Conservation (phyloP, 1,140 invertebrate genomes). For the Drosophila sturtevanti region DNA sequence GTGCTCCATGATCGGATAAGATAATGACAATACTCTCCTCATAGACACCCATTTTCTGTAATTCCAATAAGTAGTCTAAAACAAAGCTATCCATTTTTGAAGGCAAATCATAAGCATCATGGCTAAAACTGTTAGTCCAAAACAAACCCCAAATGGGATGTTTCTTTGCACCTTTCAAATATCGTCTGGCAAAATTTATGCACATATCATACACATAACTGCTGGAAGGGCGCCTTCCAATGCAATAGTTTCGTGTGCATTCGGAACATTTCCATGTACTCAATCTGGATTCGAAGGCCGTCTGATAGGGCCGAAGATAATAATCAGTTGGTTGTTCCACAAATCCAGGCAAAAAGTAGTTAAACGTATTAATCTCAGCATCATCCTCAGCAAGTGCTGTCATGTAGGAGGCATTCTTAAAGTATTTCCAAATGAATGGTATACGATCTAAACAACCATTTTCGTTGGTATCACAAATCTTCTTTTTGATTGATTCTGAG, state of each 20-base stretch:
- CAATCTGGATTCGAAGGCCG: slow-evolving; percentile 83
- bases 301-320: slow-evolving; percentile 89
- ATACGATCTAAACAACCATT: slow-evolving; percentile 85
- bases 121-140: slow-evolving; percentile 86
- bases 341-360: slow-evolving; percentile 91
- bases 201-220: slow-evolving; percentile 84
- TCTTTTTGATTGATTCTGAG: slow-evolving; percentile 80
- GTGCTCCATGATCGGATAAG: slow-evolving; percentile 96
- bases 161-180: slow-evolving; percentile 16
- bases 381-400: slow-evolving; percentile 92
- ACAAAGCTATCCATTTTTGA: no score
- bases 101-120: not conserved
- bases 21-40: slow-evolving; percentile 89
- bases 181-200: slow-evolving; percentile 84
- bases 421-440: slow-evolving; percentile 91
- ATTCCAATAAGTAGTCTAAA: slow-evolving; percentile 89
- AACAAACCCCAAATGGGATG: slow-evolving; percentile 89
- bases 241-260: slow-evolving; percentile 79
- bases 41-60: slow-evolving; percentile 87
- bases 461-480: slow-evolving; percentile 84
- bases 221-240: slow-evolving; percentile 85
- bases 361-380: slow-evolving; percentile 89
- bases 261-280: slow-evolving; percentile 84
- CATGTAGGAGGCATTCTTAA: slow-evolving; percentile 87
- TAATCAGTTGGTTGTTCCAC: slow-evolving; percentile 90